phyloP scores from a whole-genome alignment of 2,888 invertebrate species.

The Ophioninae sp. region DNA sequence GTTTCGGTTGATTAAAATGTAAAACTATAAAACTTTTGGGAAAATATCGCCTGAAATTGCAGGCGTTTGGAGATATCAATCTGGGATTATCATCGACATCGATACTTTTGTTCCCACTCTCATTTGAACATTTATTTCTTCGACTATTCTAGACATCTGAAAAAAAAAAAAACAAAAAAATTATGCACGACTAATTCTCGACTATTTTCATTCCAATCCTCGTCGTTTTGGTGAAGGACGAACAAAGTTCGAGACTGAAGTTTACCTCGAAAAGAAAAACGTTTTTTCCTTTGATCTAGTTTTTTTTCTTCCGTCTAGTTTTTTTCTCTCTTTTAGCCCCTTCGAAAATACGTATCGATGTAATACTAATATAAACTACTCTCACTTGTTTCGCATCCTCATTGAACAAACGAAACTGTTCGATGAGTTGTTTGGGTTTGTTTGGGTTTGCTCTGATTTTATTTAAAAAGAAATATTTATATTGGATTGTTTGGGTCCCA shows the following conservation, averaged over 20 bases:
- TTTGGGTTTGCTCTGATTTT: too few species aligned
- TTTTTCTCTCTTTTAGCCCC: background rate
- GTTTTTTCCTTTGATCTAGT: conserved; percentile 3
- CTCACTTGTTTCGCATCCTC: conserved; percentile 45
- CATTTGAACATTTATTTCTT: conserved; percentile 21
- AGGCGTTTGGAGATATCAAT: background rate
- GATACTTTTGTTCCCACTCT: conserved; percentile 15
- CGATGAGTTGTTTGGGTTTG: too few species aligned
- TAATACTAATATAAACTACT: conserved; percentile 46
- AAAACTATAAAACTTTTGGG: background rate
- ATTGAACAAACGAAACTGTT: background rate
- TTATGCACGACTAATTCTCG: background rate
- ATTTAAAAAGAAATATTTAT: too few species aligned
- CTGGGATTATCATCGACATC: background rate
- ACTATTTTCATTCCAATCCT: background rate
- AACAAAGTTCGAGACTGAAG: background rate
- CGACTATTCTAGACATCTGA: background rate
- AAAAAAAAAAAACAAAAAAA: background rate
- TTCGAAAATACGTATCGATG: background rate
- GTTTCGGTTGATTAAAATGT: background rate
- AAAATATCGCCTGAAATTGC: background rate
- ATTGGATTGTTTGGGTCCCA: too few species aligned
- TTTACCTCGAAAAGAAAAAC: background rate
- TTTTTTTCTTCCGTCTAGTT: too few species aligned
- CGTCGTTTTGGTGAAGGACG: background rate